Evolutionary conservation across 2,797 vertebrate genomes (phyloP), one percentile per base, ranked within the genome.

Genomic region (Malurus splendens): DNA sequence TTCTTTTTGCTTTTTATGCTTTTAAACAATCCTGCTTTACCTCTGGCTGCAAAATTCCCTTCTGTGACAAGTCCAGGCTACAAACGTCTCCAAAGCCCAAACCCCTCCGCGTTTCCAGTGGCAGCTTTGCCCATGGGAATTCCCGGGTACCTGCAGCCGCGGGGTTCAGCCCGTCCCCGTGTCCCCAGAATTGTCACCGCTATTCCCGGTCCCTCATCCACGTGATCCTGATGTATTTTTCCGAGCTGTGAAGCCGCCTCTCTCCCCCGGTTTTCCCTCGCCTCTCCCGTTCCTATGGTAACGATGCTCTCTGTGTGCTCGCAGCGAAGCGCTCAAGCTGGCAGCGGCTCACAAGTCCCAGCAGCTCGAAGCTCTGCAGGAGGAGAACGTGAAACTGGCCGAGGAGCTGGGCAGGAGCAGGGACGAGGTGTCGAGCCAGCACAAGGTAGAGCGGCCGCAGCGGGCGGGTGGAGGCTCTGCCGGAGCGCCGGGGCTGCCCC

Each of bases 291-390:
- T 98, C 95, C 97, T 93, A 96, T 97, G 97, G 97, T 97, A 97
- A 98, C 97, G 72, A 86, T 96, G 96, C 93, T 87, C 95, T 96
- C 93, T 94, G 89, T 97, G 87, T 97, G 95, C 96, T 90, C 95
- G 70, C 96, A 99, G 99, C 92, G 98, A 98, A 96, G 98, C 97
- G 94, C 98, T 99, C 93, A 98, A 98, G 96, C 97, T 97, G 97
- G 97, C 98, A 94, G 98, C 98, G 36, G 97, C 97, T 96, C 98
- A 98, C 92, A 98, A 98, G 96, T 97, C 97, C 38, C 97, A 98
- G 95, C 97, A 98, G 91, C 96, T 99, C 52, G 97, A 98, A 45
- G 96, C 87, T 27, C 94, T 99, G 93, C 97, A 98, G 88, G 98
- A 98, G 73, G 98, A 99, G 95, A 99, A 98, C 93, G 89, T 96